These are phyloP conservation scores for Eristalis intricaria DNA, from an alignment of 2,888 invertebrate species.

Conservation along the genomic window DNA sequence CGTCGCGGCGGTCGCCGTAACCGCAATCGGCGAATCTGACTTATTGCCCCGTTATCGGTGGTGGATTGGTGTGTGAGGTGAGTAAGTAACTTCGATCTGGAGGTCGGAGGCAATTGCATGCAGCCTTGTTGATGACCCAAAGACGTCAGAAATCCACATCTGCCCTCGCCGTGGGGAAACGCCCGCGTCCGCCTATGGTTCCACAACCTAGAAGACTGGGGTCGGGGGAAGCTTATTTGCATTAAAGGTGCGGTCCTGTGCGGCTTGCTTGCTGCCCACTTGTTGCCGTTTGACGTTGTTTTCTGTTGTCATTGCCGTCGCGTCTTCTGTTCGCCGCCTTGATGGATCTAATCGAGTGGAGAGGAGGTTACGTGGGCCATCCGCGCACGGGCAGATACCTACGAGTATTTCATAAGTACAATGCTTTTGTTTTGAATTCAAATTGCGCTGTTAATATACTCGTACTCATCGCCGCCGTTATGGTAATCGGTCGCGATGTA, in stretches of 20 bases:
- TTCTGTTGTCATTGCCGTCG: background rate
- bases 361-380: slow-evolving; percentile 48
- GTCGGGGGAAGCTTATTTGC: background rate
- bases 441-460: slow-evolving; percentile 24
- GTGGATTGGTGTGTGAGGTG: background rate
- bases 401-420: slow-evolving; percentile 48
- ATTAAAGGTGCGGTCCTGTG: background rate
- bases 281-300: background rate
- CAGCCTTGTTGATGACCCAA: background rate
- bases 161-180: background rate
- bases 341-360: background rate
- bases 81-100: background rate
- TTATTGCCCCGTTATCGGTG: too few species aligned
- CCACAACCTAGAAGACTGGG: background rate
- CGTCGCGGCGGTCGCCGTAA: background rate
- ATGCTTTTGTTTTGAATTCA: slow-evolving; percentile 30
- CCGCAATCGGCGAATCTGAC: background rate
- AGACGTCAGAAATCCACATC: background rate
- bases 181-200: background rate
- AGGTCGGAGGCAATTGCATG: background rate
- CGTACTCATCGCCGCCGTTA: slow-evolving; percentile 19
- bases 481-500: slow-evolving; percentile 35
- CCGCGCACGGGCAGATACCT: slow-evolving; percentile 10
- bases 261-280: background rate
- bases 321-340: background rate